Conservation (phyloP, 2,888 invertebrate genomes). For the Tetrapedia diversipes region DNA sequence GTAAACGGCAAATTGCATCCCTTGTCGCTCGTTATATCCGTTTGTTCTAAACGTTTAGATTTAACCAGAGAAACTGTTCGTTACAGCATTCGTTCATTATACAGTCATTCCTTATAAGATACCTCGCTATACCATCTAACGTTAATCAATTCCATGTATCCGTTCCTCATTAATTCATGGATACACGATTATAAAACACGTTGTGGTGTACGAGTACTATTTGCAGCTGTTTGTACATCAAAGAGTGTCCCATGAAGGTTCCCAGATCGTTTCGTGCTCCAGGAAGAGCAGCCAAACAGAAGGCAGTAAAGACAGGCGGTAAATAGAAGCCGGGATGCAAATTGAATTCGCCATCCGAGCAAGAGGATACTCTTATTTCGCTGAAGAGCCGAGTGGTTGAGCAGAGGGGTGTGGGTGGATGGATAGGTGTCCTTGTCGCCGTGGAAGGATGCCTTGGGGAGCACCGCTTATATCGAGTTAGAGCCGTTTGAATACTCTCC, state of each 20-base stretch:
- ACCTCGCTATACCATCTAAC: no score
- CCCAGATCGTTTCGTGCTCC: background rate
- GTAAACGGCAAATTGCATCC: no score
- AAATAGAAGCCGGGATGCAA: constrained; percentile 74
- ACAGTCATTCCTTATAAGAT: no score
- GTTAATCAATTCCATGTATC: no score
- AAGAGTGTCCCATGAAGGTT: background rate
- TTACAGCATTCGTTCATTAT: no score
- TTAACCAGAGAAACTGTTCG: no score
- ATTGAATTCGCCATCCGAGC: constrained; percentile 74
- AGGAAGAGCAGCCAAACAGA: background rate
- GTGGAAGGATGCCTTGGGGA: constrained; percentile 75
- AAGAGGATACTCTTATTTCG: constrained; percentile 71
- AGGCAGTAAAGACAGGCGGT: constrained; percentile 26
- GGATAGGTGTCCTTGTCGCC: constrained; percentile 59
- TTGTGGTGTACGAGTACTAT: no score
- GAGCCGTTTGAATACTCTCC: constrained; percentile 80
- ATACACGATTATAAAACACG: no score
- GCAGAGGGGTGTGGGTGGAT: constrained; percentile 33
- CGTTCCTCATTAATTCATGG: no score
- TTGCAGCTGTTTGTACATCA: no score
- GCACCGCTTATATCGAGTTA: constrained; percentile 81
- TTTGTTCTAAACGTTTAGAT: no score
- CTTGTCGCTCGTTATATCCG: no score
- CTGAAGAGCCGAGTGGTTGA: constrained; percentile 39